These are phyloP conservation scores for Caenorhabditis sinica DNA, from an alignment of 2,888 invertebrate species.

Conservation along the genomic window DNA sequence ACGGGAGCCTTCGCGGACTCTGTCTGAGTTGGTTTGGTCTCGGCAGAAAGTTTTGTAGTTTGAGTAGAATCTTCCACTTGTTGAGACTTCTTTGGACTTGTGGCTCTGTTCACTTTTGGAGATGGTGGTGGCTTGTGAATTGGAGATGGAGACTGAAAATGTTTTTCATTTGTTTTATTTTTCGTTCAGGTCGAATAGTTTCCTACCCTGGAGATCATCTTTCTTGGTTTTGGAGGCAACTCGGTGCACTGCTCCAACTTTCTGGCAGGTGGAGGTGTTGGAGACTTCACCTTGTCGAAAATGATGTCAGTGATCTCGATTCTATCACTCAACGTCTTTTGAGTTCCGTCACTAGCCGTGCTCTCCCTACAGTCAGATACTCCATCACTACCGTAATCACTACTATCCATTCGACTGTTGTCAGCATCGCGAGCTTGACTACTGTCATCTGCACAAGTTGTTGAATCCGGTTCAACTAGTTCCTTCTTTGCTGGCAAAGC, in stretches of 20 bases:
- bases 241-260: constrained; percentile 69
- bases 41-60: constrained; percentile 20
- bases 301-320: constrained; percentile 73
- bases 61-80: constrained; percentile 63
- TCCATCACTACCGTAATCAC: constrained; percentile 72
- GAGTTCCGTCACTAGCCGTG: constrained; percentile 64
- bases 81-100: constrained; percentile 48
- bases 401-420: constrained; percentile 64
- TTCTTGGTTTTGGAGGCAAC: constrained; percentile 71
- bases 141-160: constrained; percentile 66
- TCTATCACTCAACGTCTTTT: constrained; percentile 71
- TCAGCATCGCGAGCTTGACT: constrained; percentile 43
- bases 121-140: constrained; percentile 67
- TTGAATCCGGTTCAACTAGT: constrained; percentile 61
- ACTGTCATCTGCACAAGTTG: constrained; percentile 43
- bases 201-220: constrained; percentile 67
- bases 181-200: background rate
- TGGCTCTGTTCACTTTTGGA: constrained; percentile 57
- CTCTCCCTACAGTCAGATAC: constrained; percentile 69
- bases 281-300: constrained; percentile 67
- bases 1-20: constrained; percentile 50
- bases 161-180: background rate
- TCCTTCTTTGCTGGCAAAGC: constrained; percentile 52
- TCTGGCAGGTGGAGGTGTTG: constrained; percentile 61
- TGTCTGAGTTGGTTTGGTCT: constrained; percentile 61